Evolutionary conservation across 35 echinoderm and acorn worm species (phyloP).

Genomic region (Lytechinus pictus): DNA sequence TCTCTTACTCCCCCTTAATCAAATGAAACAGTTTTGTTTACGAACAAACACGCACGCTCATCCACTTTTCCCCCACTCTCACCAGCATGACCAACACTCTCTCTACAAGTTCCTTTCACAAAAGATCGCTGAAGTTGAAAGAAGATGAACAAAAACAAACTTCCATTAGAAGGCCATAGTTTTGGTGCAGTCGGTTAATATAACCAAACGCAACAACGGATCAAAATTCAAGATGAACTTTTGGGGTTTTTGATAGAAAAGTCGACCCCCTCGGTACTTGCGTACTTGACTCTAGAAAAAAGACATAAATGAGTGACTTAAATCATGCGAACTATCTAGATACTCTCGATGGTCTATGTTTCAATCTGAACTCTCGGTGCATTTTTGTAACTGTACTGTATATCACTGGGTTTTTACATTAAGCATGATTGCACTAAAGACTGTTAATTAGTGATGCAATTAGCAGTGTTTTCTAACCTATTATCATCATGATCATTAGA

Average conservation of each 20-base stretch:
- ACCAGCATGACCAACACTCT: background rate
- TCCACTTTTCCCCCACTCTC: background rate
- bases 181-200: slow-evolving; percentile 16
- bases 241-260: background rate
- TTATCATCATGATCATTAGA: slow-evolving; percentile 27
- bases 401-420: background rate
- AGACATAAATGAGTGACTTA: too few relatives aligned
- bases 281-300: too few relatives aligned
- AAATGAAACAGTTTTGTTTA: background rate
- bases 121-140: slow-evolving; percentile 13
- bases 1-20: background rate
- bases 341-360: too few relatives aligned
- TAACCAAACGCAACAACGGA: background rate
- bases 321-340: too few relatives aligned
- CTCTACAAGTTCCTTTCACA: background rate
- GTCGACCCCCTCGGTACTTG: too few relatives aligned
- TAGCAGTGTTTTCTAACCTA: slow-evolving; percentile 39
- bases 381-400: too few relatives aligned
- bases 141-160: slow-evolving; percentile 32
- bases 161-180: slow-evolving; percentile 28
- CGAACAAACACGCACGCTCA: background rate
- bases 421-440: background rate
- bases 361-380: too few relatives aligned
- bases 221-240: slow-evolving; percentile 18
- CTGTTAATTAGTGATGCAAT: slow-evolving; percentile 40